A percentile compares a stretch with the other conserved stretches of the same genome.
phyloP scores from a whole-genome alignment of 2,888 invertebrate species.

The Branchellion lobata region DNA sequence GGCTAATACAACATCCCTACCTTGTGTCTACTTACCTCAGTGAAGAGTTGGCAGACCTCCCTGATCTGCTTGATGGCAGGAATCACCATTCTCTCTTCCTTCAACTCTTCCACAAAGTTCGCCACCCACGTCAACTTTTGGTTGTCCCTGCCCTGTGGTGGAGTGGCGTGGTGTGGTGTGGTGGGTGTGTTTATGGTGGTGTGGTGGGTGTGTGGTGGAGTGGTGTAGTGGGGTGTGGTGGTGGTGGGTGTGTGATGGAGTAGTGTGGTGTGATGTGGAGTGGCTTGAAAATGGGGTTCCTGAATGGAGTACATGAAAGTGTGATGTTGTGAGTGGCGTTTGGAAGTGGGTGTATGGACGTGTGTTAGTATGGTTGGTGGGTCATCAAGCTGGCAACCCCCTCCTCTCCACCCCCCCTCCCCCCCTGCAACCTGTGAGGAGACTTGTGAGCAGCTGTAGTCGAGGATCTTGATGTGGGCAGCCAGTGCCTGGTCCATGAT shows the following conservation, averaged over 20 bases:
- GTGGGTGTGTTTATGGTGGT: not conserved
- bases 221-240: not conserved
- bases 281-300: too few species aligned
- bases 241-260: not conserved
- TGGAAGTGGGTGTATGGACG: too few species aligned
- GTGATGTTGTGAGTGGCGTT: too few species aligned
- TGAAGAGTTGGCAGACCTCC: slow-evolving; percentile 88
- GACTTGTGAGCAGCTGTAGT: slow-evolving; percentile 91
- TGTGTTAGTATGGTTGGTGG: too few species aligned
- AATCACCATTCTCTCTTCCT: slow-evolving; percentile 77
- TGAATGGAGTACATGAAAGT: too few species aligned
- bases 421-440: slow-evolving; percentile 36
- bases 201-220: not conserved
- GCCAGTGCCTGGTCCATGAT: slow-evolving; percentile 93
- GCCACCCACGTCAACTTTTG: slow-evolving; percentile 94
- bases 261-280: not conserved
- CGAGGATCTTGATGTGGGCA: slow-evolving; percentile 93
- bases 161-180: not conserved
- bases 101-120: slow-evolving; percentile 90
- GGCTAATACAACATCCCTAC: not conserved
- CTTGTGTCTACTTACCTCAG: slow-evolving; percentile 65
- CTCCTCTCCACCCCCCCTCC: not conserved
- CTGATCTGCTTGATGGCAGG: slow-evolving; percentile 92
- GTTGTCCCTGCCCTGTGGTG: slow-evolving; percentile 76
- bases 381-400: too few species aligned